Percentiles rank a stretch among this genome's conserved stretches.
Evolutionary conservation across 1,140 invertebrate species (phyloP).

Genomic region (Bursaphelenchus mucronatus): DNA sequence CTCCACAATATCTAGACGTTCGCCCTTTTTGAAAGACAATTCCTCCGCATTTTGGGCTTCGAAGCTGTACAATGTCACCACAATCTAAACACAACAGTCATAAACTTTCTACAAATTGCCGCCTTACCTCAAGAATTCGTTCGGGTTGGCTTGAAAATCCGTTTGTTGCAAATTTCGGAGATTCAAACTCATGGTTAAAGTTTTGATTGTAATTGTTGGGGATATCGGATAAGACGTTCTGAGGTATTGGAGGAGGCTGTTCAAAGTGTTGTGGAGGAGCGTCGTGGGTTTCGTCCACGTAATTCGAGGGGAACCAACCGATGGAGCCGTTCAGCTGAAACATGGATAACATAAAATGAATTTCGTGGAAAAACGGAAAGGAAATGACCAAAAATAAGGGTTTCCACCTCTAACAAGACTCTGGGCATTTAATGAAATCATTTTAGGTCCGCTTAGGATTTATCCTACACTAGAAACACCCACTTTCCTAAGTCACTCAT

Average conservation of each 20-base stretch:
- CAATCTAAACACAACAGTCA: conserved; percentile 72
- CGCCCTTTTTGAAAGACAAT: conserved; percentile 85
- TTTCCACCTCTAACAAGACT: no score
- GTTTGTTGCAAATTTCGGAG: conserved; percentile 2
- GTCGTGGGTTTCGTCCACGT: conserved; percentile 68
- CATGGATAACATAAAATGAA: not conserved
- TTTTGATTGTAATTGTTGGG: conserved; percentile 9
- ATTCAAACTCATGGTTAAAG: conserved; percentile 15
- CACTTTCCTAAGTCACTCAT: no score
- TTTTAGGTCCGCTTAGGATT: no score
- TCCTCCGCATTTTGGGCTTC: conserved; percentile 92
- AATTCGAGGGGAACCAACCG: conserved; percentile 80
- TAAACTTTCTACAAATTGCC: conserved; percentile 7
- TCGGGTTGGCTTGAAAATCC: not conserved
- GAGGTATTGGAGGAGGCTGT: conserved; percentile 4
- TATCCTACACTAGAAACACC: no score
- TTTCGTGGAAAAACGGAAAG: not conserved
- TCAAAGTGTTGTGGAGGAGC: conserved; percentile 66
- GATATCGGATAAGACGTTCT: conserved; percentile 12
- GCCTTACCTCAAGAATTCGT: conserved; percentile 32
- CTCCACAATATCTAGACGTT: conserved; percentile 67
- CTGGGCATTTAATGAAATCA: no score
- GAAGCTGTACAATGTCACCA: conserved; percentile 86
- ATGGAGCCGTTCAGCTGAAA: conserved; percentile 68
- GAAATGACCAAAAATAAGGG: no score